Evolutionary conservation across 2,888 invertebrate species (phyloP).

Genomic region (Melanargia galathea): DNA sequence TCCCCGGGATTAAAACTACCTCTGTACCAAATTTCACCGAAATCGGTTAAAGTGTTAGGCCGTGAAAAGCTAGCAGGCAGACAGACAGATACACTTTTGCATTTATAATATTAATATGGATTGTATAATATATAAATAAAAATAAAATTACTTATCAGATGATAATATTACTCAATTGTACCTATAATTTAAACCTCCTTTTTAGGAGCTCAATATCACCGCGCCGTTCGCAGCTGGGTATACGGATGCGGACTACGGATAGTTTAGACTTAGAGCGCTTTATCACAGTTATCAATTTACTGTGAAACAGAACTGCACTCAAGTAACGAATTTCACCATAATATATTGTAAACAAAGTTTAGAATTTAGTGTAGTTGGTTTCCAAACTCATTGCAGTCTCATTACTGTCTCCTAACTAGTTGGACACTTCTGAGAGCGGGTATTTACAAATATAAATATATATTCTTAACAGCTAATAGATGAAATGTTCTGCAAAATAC

Average conservation of each 20-base stretch:
- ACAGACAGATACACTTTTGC: too few species aligned
- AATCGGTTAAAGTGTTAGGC: too few species aligned
- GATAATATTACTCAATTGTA: constrained; percentile 12
- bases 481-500: too few species aligned
- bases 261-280: constrained; percentile 8
- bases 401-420: not conserved
- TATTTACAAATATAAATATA: too few species aligned
- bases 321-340: constrained; percentile 15
- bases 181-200: constrained; percentile 11
- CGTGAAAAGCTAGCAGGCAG: too few species aligned
- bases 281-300: constrained; percentile 21
- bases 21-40: too few species aligned
- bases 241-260: not conserved
- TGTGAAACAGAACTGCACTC: constrained; percentile 18
- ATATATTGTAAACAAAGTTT: constrained; percentile 22
- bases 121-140: not conserved
- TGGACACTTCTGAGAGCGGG: not conserved
- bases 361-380: constrained; percentile 8
- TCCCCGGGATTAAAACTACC: too few species aligned
- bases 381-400: constrained; percentile 1
- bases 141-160: not conserved
- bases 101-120: too few species aligned
- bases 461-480: too few species aligned
- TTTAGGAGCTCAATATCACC: constrained; percentile 13
- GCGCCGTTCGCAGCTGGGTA: not conserved